phyloP scores from a whole-genome alignment of 2,888 invertebrate species.

The Pristionchus fissidentatus region DNA sequence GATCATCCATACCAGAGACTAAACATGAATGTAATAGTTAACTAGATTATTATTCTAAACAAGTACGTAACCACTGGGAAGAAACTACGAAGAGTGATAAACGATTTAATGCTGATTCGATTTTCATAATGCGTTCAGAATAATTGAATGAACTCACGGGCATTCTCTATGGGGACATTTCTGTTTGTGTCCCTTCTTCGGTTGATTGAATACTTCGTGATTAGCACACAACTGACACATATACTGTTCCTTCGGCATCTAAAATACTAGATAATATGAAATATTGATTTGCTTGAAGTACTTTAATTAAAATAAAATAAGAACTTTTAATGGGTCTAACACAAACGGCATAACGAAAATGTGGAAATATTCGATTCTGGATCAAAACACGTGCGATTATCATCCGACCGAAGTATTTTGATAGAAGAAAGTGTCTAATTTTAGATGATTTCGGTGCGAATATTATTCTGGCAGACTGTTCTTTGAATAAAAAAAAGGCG shows the following conservation, averaged over 20 bases:
- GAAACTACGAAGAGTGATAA: too few relatives aligned
- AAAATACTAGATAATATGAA: too few relatives aligned
- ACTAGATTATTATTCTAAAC: too few relatives aligned
- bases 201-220: constrained; percentile 74
- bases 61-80: too few relatives aligned
- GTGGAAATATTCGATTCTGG: background rate
- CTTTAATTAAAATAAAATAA: too few relatives aligned
- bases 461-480: background rate
- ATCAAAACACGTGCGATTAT: background rate
- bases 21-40: too few relatives aligned
- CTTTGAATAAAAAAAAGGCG: background rate
- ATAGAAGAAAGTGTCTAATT: background rate
- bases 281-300: too few relatives aligned
- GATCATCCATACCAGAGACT: too few relatives aligned
- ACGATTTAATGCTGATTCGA: too few relatives aligned
- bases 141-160: constrained; percentile 70
- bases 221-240: constrained; percentile 76
- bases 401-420: too few relatives aligned
- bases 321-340: too few relatives aligned
- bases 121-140: too few relatives aligned
- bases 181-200: constrained; percentile 75
- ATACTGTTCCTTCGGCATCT: constrained; percentile 75
- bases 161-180: constrained; percentile 72
- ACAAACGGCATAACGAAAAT: background rate
- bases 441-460: background rate